Evolutionary conservation across 2,797 vertebrate species (phyloP).

Genomic region (Cirrhinus molitorella): DNA sequence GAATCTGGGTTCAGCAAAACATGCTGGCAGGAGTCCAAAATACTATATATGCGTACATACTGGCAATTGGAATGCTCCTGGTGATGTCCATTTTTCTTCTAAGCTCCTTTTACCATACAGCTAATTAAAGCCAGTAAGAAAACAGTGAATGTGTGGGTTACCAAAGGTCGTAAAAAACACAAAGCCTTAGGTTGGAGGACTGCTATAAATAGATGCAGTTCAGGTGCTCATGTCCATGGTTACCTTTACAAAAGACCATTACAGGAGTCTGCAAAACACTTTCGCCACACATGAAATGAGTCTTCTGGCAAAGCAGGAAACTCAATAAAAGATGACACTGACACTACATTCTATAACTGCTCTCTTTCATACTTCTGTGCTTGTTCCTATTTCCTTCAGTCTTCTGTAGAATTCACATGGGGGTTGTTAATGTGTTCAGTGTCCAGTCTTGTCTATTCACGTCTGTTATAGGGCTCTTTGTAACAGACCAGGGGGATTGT

Average conservation of each 20-base stretch:
- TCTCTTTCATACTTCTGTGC: not conserved
- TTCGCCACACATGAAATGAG: slow-evolving; percentile 3
- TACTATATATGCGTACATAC: not conserved
- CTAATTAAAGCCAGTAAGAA: slow-evolving; percentile 11
- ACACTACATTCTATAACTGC: not conserved
- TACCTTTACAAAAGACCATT: slow-evolving; percentile 50
- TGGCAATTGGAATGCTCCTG: not conserved
- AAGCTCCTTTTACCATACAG: not conserved
- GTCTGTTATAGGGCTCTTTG: not conserved
- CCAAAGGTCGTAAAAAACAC: slow-evolving; percentile 22
- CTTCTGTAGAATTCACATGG: not conserved
- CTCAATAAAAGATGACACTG: slow-evolving; percentile 6
- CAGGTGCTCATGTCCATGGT: slow-evolving; percentile 44
- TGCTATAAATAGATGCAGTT: slow-evolving; percentile 54
- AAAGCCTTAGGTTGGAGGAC: slow-evolving; percentile 15
- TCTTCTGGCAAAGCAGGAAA: slow-evolving; percentile 12
- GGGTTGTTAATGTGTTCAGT: not conserved
- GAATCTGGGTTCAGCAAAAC: not conserved
- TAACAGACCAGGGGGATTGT: not conserved
- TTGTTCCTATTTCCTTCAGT: not conserved
- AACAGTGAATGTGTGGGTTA: slow-evolving; percentile 26
- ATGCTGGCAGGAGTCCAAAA: not conserved
- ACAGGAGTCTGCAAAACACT: slow-evolving; percentile 15
- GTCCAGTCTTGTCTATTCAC: not conserved
- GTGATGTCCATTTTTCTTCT: not conserved